Base-by-base conservation (phyloP, 2,797 vertebrate genomes). In the Lepus townsendii region DNA sequence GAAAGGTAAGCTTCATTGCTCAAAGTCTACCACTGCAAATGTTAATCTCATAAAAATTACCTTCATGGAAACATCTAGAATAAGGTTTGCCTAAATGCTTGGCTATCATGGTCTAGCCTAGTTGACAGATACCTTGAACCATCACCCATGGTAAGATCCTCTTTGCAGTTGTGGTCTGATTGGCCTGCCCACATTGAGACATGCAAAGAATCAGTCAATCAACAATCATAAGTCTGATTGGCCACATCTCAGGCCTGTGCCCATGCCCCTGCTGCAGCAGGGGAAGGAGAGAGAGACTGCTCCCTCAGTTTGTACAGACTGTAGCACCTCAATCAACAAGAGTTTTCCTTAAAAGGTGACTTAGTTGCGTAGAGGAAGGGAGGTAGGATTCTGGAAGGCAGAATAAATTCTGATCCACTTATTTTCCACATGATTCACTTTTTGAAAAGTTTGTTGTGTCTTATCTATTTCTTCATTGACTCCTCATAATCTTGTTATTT, bases 401-500 rank as follows among this genome's bases (percentile, higher is more conserved):
- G 12, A 72, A 27, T 8, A 52, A 60, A 84, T 47, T 47, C 22
- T 52, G 19, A 47, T 88, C 9, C 22, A 10, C 14, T 78, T 69
- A 75, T 54, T 83, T 87, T 60, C 66, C 52, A 12, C 42, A 38
- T 83, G 30, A 77, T 0, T 12, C 17, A 13, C 8, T 24, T 4
- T 87, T 92, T 75, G 50, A 94, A 78, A 62, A 88, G 50, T 75
- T 90, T 9, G 27, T 83, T 87, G 9, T 76, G 7, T 82, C 22
- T 82, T 52, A 76, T 3, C 32, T 76, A 1, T 27, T 79, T 88
- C 32, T 69, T 63, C 17, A 72, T 7, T 47, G n/a, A 92, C 30
- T 93, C 9, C n/a, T 63, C 4, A 30, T 17, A 24, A 77, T 77
- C 2, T 78, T 79, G 7, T 35, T 87, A 83, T 82, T 80, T 85